A percentile compares a stretch with the other conserved stretches of the same genome.
Conservation (phyloP, 2,888 invertebrate genomes). For the Eucriotettix oculatus region DNA sequence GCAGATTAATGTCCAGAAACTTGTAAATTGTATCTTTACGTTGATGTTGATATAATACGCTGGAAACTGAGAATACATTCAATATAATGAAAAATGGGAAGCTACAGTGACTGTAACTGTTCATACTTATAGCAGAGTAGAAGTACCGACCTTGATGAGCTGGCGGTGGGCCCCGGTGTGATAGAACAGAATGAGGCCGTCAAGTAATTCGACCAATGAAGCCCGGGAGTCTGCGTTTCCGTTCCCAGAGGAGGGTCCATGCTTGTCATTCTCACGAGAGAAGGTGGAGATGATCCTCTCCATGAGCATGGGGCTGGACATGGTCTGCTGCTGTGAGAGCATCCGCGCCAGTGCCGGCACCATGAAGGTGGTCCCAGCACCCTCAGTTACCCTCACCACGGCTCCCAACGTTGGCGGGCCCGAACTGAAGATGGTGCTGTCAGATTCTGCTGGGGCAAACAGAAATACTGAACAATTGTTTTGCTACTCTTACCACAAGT, state of each 20-base stretch:
- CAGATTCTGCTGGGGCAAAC: no score
- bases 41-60: background rate
- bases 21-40: background rate
- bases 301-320: conserved; percentile 4
- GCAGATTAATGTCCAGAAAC: background rate
- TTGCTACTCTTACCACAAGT: no score
- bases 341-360: conserved; percentile 9
- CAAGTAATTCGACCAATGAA: conserved; percentile 42
- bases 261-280: background rate
- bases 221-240: conserved; percentile 30
- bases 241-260: conserved; percentile 22
- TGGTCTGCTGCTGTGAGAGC: conserved; percentile 6
- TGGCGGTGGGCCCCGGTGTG: conserved; percentile 51
- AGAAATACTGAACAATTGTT: no score
- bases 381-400: no score
- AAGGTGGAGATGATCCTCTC: conserved; percentile 3
- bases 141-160: conserved; percentile 28
- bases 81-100: background rate
- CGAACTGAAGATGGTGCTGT: no score
- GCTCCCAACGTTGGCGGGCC: no score
- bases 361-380: background rate
- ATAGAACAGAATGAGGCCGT: conserved; percentile 48
- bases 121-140: background rate
- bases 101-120: no score
- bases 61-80: background rate